phyloP scores from a whole-genome alignment of 1,140 invertebrate genomes.

The Tenebrio molitor region DNA sequence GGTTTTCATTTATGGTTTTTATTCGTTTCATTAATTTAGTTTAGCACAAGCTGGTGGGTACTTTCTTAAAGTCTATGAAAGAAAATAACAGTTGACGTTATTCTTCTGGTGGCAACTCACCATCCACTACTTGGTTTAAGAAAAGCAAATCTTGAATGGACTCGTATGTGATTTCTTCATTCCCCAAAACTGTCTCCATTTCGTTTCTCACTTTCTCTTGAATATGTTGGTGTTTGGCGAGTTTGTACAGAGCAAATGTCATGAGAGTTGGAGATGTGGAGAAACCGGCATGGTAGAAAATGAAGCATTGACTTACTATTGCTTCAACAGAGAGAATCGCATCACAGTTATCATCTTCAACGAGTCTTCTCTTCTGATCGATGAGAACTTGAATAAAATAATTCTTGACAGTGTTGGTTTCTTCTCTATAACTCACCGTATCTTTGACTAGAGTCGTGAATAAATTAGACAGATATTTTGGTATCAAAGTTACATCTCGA shows the following conservation, averaged over 20 bases:
- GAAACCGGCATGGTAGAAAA: conserved; percentile 66
- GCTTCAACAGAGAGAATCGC: conserved; percentile 11
- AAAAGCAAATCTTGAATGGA: conserved; percentile 66
- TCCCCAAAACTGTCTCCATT: conserved; percentile 65
- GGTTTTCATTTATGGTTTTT: too few relatives aligned
- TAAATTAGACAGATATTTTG: conserved; percentile 63
- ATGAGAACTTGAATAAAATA: conserved; percentile 70
- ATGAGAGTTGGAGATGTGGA: conserved; percentile 74
- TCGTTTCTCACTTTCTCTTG: conserved; percentile 73
- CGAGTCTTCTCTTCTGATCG: neutral
- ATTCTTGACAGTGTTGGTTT: conserved; percentile 63
- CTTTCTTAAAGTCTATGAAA: conserved; percentile 66
- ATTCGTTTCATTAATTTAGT: too few relatives aligned
- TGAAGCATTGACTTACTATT: conserved; percentile 21
- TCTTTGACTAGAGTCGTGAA: conserved; percentile 65
- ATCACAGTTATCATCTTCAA: neutral
- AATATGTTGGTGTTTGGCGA: conserved; percentile 72
- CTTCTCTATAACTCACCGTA: conserved; percentile 66
- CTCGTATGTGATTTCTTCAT: conserved; percentile 64
- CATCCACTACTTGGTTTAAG: conserved; percentile 62
- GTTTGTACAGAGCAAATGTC: conserved; percentile 68
- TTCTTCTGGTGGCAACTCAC: conserved; percentile 50
- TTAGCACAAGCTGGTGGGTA: conserved; percentile 68
- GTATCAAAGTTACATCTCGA: neutral
- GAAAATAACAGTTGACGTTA: too few relatives aligned